phyloP scores from a whole-genome alignment of 2,113 vertebrate species.

The Hemicordylus capensis region DNA sequence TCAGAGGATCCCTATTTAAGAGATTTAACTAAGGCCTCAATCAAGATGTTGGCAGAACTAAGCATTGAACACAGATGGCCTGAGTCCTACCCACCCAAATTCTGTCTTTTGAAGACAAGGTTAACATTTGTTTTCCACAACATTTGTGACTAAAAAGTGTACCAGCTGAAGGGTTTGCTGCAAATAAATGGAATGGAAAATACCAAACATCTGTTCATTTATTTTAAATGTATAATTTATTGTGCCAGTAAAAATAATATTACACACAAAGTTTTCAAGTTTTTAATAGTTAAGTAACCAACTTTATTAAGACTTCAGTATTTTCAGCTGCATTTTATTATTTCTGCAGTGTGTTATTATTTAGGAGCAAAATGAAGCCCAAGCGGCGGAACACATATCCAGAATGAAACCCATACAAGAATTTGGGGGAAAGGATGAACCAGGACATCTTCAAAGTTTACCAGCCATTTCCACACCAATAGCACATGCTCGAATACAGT shows the following conservation, averaged over 20 bases:
- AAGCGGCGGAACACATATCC: not conserved
- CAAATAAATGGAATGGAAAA: not conserved
- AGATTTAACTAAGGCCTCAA: not conserved
- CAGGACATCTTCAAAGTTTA: not conserved
- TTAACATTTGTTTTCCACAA: slow-evolving; percentile 14
- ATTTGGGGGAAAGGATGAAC: slow-evolving; percentile 18
- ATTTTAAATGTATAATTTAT: not conserved
- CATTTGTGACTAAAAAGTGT: not conserved
- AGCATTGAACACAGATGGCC: not conserved
- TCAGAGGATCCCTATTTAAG: not conserved
- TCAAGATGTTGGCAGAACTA: not conserved
- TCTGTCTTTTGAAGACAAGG: not conserved
- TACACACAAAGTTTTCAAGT: slow-evolving; percentile 19
- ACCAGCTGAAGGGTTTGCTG: slow-evolving; percentile 10
- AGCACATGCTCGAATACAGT: not conserved
- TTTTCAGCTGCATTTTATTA: slow-evolving; percentile 14
- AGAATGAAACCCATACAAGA: slow-evolving; percentile 25
- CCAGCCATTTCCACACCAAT: not conserved
- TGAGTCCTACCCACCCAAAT: not conserved
- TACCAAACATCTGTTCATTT: not conserved
- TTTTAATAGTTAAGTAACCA: not conserved
- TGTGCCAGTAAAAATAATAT: not conserved
- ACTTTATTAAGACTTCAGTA: not conserved
- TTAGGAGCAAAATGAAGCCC: slow-evolving; percentile 18
- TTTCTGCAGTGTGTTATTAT: not conserved